These are phyloP conservation scores for Ips nitidus DNA, from an alignment of 1,140 invertebrate genomes.

Conservation along the genomic window DNA sequence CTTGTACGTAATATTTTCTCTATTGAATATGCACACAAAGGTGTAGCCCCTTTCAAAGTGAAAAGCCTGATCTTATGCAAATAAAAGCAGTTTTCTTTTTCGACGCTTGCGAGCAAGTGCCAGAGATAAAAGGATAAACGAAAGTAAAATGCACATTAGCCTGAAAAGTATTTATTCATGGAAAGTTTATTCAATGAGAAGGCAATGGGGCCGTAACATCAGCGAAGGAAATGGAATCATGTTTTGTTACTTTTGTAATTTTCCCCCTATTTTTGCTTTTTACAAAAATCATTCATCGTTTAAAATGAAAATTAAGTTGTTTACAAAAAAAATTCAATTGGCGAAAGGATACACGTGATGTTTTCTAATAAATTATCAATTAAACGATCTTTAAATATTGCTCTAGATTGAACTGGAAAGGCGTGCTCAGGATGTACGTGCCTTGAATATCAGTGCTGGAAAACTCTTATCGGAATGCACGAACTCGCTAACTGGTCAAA, in stretches of 20 bases:
- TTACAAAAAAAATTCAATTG: neutral
- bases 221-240: conserved; percentile 12
- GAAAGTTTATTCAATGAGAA: conserved; percentile 31
- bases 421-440: conserved; percentile 30
- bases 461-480: conserved; percentile 32
- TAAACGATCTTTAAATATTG: conserved; percentile 32
- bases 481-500: conserved; percentile 33
- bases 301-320: conserved; percentile 3
- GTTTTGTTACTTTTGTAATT: conserved; percentile 20
- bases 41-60: conserved; percentile 28
- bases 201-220: neutral
- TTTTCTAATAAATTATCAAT: conserved; percentile 32
- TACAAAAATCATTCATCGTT: neutral
- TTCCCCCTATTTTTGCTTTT: neutral
- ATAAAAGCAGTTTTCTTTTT: conserved; percentile 34
- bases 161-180: conserved; percentile 28
- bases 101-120: conserved; percentile 29
- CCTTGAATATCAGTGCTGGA: conserved; percentile 7
- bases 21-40: conserved; percentile 34
- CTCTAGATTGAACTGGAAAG: conserved; percentile 26
- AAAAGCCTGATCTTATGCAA: conserved; percentile 34
- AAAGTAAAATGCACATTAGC: conserved; percentile 36
- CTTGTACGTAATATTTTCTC: conserved; percentile 22
- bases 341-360: neutral
- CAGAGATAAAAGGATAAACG: conserved; percentile 33